phyloP scores from a whole-genome alignment of 2,113 vertebrate genomes.

The Albula glossodonta region DNA sequence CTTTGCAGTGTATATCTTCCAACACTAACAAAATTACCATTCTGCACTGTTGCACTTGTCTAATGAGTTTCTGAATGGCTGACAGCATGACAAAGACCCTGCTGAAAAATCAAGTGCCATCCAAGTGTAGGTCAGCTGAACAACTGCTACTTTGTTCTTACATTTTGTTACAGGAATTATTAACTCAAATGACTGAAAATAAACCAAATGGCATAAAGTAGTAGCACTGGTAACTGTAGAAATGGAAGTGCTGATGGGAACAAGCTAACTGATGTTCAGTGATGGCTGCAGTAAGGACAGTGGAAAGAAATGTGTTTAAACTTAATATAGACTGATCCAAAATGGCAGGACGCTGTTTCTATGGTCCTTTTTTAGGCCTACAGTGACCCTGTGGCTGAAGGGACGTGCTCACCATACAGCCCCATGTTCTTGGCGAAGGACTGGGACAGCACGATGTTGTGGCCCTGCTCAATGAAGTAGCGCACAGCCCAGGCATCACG shows the following conservation, averaged over 20 bases:
- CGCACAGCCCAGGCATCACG: constrained; percentile 94
- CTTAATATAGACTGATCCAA: background rate
- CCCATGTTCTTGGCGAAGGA: constrained; percentile 99
- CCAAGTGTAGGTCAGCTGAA: too few relatives aligned
- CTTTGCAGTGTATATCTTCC: too few relatives aligned
- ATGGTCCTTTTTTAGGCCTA: background rate
- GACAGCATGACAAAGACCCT: background rate
- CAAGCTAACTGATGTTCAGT: too few relatives aligned
- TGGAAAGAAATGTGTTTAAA: too few relatives aligned
- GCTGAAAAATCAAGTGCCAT: too few relatives aligned
- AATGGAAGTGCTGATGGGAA: too few relatives aligned
- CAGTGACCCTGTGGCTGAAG: background rate
- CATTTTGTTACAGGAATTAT: too few relatives aligned
- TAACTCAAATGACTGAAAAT: too few relatives aligned
- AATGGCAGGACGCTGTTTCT: background rate
- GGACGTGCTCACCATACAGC: constrained; percentile 84
- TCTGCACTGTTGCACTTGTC: background rate
- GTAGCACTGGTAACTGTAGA: too few relatives aligned
- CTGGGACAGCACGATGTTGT: constrained; percentile 87
- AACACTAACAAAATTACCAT: background rate
- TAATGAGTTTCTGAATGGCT: background rate
- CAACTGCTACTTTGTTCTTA: too few relatives aligned
- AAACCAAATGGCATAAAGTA: too few relatives aligned
- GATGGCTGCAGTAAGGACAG: too few relatives aligned
- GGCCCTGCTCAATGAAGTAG: constrained; percentile 91